phyloP scores from a whole-genome alignment of 2,888 invertebrate species.

The Melanchra persicariae region DNA sequence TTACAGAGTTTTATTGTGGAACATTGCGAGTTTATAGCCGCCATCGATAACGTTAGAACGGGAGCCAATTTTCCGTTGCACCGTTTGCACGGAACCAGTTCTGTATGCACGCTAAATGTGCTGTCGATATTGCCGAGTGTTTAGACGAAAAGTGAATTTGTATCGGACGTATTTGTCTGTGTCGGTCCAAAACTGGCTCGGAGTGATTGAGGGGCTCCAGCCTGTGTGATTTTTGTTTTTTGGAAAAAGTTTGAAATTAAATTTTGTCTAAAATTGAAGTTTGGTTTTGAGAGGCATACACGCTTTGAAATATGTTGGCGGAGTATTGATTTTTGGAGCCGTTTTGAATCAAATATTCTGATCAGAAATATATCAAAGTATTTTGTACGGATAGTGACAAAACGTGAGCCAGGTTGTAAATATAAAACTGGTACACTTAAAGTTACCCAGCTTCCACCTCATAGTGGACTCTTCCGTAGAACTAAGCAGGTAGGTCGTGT shows the following conservation, averaged over 20 bases:
- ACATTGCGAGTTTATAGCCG: slow-evolving; percentile 65
- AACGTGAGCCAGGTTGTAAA: background rate
- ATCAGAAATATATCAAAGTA: background rate
- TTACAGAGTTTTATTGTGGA: slow-evolving; percentile 59
- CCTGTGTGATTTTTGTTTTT: background rate
- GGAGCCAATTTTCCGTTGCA: slow-evolving; percentile 67
- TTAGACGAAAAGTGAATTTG: slow-evolving; percentile 64
- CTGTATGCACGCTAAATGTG: slow-evolving; percentile 59
- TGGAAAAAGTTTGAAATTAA: slow-evolving; percentile 13
- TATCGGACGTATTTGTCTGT: slow-evolving; percentile 59
- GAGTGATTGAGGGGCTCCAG: slow-evolving; percentile 23
- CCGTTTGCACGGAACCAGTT: slow-evolving; percentile 51
- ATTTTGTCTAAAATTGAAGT: slow-evolving; percentile 10
- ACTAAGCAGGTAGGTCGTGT: slow-evolving; percentile 59
- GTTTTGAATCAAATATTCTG: slow-evolving; percentile 9
- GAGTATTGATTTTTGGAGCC: slow-evolving; percentile 2
- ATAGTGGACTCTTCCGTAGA: slow-evolving; percentile 27
- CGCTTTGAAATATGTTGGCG: slow-evolving; percentile 2
- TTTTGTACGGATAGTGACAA: background rate
- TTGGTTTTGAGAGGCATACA: slow-evolving; percentile 3
- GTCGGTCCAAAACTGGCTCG: slow-evolving; percentile 33
- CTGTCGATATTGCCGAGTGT: slow-evolving; percentile 58
- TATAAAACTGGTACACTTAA: slow-evolving; percentile 18
- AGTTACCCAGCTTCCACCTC: slow-evolving; percentile 9
- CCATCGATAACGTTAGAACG: slow-evolving; percentile 65